Base-by-base conservation (phyloP, 2,888 invertebrate genomes). In the Azorinus chamasolen region DNA sequence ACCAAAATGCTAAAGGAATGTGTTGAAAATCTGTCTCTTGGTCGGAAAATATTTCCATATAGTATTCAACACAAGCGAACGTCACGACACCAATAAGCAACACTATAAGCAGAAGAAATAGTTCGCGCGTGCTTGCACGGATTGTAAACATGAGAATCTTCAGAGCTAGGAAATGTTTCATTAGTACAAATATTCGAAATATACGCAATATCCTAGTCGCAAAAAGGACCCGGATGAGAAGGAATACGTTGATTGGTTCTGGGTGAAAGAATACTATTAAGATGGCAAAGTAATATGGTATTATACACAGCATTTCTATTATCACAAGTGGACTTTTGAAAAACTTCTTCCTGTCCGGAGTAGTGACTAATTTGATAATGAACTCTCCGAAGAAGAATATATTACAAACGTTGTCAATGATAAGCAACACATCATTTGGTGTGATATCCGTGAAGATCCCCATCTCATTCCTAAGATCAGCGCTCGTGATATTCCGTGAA, bases 1-100 rank as follows among this genome's bases (percentile, higher is more conserved):
- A 97, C 97, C 97, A 97, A 95, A 97, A 97, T 84, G 97, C 97
- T 93, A 96, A 96, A 88, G 97, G 97, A 54, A 88, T 88, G 50
- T 86, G 83, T 27, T 81, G 63, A 43, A 87, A 84, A 27, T 86
- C 80, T 12, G 83, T 70, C 6, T 59, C 76, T 25, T 66, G 59
- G 18, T 81, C 76, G 0, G 85, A 78, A 53, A 84, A 83, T 46
- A 85, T 83, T 68, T 88, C 88, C 83, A 85, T 85, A 43, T 87
- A 87, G 57, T 86, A 87, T 59, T 82, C 83, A 14, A 87, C 64
- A 63, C 84, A 87, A 0, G 87, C 86, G 50, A 87, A 88, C 27
- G 87, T 85, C 12, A 87, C 68, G 2, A 88, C 85, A 3, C 86
- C 87, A 2, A 86, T 84, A 0, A 87, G 62, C 0, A 88, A 65